These are phyloP conservation scores for Dicroscelio sp. DNA, from an alignment of 2,888 invertebrate genomes.

Conservation along the genomic window DNA sequence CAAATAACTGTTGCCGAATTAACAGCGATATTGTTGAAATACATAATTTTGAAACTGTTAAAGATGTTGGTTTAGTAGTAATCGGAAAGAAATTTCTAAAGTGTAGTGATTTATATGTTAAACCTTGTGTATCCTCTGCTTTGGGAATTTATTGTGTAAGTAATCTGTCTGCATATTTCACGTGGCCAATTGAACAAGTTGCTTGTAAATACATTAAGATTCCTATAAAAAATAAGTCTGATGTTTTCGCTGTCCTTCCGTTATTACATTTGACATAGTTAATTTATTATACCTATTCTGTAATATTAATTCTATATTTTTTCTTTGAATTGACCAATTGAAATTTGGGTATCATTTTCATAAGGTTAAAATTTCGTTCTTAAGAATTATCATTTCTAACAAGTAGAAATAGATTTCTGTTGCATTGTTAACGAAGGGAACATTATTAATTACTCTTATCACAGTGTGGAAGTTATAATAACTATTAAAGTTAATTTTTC, in stretches of 20 bases:
- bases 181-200: background rate
- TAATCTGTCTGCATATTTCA: background rate
- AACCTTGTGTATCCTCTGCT: slow-evolving; percentile 9
- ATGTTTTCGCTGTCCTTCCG: background rate
- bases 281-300: too few relatives aligned
- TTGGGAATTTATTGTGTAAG: background rate
- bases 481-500: too few relatives aligned
- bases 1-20: background rate
- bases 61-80: background rate
- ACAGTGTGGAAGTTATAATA: too few relatives aligned
- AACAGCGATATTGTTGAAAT: background rate
- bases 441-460: too few relatives aligned
- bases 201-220: background rate
- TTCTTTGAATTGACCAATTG: too few relatives aligned
- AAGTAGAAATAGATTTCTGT: too few relatives aligned
- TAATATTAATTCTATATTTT: too few relatives aligned
- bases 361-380: too few relatives aligned
- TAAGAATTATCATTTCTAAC: too few relatives aligned
- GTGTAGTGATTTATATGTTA: background rate
- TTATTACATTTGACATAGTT: background rate
- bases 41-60: too few relatives aligned
- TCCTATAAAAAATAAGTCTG: background rate
- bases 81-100: background rate
- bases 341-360: too few relatives aligned
- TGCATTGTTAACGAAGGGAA: too few relatives aligned